These are phyloP conservation scores for Anticlea derivata DNA, from an alignment of 2,888 invertebrate species.

Conservation along the genomic window DNA sequence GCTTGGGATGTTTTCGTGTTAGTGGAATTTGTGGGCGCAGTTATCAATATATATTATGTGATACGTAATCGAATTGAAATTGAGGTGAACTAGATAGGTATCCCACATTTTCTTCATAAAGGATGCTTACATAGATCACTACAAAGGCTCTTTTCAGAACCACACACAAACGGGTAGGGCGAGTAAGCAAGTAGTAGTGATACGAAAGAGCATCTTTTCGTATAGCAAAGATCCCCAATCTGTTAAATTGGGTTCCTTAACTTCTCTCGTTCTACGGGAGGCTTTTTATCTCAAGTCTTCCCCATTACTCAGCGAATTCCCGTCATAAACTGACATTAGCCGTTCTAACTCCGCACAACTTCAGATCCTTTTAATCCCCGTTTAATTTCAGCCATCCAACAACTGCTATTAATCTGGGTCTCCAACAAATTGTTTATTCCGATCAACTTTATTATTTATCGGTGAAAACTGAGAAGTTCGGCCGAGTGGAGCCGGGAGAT, in stretches of 20 bases:
- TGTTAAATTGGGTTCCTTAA: constrained; percentile 1
- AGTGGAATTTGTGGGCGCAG: too few species aligned
- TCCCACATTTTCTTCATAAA: too few species aligned
- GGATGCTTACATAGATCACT: too few species aligned
- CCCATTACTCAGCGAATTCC: constrained; percentile 18
- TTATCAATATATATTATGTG: too few species aligned
- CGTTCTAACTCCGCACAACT: constrained; percentile 18
- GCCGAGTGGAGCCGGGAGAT: constrained; percentile 12
- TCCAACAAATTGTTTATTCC: constrained; percentile 26
- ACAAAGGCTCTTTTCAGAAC: too few species aligned
- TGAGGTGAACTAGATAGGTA: too few species aligned
- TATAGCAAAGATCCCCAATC: background rate
- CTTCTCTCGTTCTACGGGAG: background rate
- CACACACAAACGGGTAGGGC: too few species aligned
- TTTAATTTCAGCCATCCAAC: constrained; percentile 19
- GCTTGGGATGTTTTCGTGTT: too few species aligned
- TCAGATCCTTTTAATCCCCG: constrained; percentile 21
- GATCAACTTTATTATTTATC: constrained; percentile 30
- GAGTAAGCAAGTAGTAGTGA: too few species aligned
- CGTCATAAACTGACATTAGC: constrained; percentile 25
- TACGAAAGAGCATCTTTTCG: too few species aligned
- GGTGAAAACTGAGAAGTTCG: constrained; percentile 12
- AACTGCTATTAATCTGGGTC: constrained; percentile 19
- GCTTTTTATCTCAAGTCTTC: constrained; percentile 8
- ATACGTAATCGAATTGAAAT: too few species aligned